Evolutionary conservation across 2,113 vertebrate species (phyloP).

Genomic region (Phalacrocorax aristotelis): DNA sequence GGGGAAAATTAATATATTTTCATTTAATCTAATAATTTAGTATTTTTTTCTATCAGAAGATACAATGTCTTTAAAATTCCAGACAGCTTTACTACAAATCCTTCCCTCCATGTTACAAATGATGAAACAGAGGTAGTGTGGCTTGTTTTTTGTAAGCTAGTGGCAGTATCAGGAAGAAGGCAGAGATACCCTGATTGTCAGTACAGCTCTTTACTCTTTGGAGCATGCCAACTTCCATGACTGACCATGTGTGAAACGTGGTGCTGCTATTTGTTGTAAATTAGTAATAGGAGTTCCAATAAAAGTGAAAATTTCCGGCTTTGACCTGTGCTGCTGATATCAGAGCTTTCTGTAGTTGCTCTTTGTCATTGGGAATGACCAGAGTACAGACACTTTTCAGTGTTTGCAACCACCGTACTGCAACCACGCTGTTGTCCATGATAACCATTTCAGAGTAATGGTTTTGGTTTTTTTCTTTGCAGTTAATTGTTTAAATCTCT

Average conservation of each 20-base stretch:
- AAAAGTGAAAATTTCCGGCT: not conserved
- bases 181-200: rapidly evolving
- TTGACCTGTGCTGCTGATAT: not conserved
- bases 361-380: not conserved
- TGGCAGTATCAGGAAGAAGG: not conserved
- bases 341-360: not conserved
- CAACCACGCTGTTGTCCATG: rapidly evolving
- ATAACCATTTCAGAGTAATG: not conserved
- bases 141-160: not conserved
- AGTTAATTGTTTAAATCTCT: not conserved
- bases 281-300: not conserved
- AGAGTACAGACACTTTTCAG: not conserved
- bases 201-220: not conserved
- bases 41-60: not conserved
- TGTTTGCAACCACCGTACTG: not conserved
- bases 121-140: not conserved
- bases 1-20: not conserved
- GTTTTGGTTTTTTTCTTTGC: not conserved
- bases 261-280: not conserved
- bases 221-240: not conserved
- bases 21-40: not conserved
- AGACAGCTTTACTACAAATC: not conserved
- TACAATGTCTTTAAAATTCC: not conserved
- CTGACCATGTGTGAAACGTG: conserved; percentile 3
- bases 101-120: not conserved